Percentiles rank a stretch among this genome's conserved stretches.
Conservation (phyloP, 2,888 invertebrate species). For the Sinhomidia bicolor region DNA sequence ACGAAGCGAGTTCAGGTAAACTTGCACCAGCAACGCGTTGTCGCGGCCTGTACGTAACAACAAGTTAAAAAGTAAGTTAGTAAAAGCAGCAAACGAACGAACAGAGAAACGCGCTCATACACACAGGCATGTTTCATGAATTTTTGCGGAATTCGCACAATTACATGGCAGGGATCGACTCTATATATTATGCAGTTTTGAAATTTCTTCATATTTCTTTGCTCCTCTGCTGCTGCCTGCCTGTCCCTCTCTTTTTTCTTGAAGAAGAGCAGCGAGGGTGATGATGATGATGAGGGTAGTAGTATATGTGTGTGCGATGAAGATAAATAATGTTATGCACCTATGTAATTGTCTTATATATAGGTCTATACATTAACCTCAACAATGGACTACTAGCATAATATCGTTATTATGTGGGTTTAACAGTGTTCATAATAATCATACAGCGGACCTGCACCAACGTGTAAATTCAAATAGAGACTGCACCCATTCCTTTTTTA, state of each 20-base stretch:
- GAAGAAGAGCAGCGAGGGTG: background rate
- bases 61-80: background rate
- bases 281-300: background rate
- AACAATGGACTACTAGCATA: conserved; percentile 43
- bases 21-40: background rate
- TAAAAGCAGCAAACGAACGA: background rate
- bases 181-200: background rate
- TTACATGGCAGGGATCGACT: conserved; percentile 45
- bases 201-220: conserved; percentile 38
- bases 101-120: background rate
- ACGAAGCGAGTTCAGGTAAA: conserved; percentile 28
- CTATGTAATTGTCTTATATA: conserved; percentile 6
- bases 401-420: conserved; percentile 51
- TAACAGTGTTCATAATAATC: conserved; percentile 46
- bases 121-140: conserved; percentile 31
- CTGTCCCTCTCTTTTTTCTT: background rate
- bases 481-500: conserved; percentile 37
- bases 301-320: background rate
- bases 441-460: conserved; percentile 69
- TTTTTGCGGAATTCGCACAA: conserved; percentile 47
- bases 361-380: conserved; percentile 42
- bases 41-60: background rate
- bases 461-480: conserved; percentile 53
- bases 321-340: conserved; percentile 24
- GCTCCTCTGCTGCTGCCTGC: background rate